Conservation (phyloP, 2,113 vertebrate genomes). For the Pyxicephalus adspersus region DNA sequence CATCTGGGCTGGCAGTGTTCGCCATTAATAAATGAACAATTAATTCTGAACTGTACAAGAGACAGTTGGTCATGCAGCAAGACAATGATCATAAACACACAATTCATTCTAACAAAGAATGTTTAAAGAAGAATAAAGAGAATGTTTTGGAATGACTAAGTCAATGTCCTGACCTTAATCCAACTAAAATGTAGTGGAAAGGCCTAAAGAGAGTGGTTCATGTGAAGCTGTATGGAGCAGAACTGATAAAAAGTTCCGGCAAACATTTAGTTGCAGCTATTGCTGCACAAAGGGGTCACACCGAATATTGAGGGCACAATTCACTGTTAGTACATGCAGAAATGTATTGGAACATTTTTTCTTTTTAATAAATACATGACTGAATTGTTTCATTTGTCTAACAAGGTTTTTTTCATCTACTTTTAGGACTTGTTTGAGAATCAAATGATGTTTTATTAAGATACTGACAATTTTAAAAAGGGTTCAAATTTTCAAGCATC, state of each 20-base stretch:
- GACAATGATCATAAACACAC: background rate
- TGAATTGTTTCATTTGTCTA: background rate
- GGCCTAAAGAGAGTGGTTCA: background rate
- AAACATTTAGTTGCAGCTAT: background rate
- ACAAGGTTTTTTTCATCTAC: background rate
- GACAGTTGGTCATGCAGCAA: background rate
- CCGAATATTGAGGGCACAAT: too few species aligned
- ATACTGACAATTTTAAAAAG: too few species aligned
- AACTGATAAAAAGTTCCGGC: background rate
- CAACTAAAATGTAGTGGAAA: conserved; percentile 1
- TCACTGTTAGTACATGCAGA: background rate
- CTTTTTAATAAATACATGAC: background rate
- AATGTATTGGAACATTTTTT: background rate
- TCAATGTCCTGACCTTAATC: conserved; percentile 5
- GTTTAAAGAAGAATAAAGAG: too few species aligned
- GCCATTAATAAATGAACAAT: background rate
- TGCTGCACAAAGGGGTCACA: too few species aligned
- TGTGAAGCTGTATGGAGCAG: background rate
- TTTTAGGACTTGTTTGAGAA: too few species aligned
- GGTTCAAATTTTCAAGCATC: too few species aligned
- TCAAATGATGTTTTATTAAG: too few species aligned
- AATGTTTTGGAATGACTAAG: too few species aligned
- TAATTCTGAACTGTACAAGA: background rate
- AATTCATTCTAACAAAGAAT: too few species aligned
- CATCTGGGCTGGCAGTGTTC: background rate